Evolutionary conservation across 1,140 invertebrate genomes (phyloP), one percentile per base, ranked within the genome.

Genomic region (Caerostris darwini): DNA sequence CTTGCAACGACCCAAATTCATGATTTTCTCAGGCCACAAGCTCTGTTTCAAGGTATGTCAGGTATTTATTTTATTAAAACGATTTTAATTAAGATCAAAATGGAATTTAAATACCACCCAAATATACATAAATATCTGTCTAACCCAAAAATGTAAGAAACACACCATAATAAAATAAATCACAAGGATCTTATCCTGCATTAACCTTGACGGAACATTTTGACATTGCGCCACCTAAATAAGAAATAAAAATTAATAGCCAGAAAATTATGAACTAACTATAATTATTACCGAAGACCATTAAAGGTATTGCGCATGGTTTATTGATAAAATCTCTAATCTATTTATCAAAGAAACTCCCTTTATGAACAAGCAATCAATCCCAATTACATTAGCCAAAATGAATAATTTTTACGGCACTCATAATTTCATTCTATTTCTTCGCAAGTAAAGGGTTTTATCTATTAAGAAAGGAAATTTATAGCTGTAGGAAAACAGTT

Each of bases 361-460:
- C 71, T 50, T 34, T 64, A 64, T 64, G 12, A 64, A 17, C 61
- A 64, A 64, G 85, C 34, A 87, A 87, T 64, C 57, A 87, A 19
- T 34, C 58, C 19, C 85, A 87, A 77, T 87, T 87, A 59, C 85
- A 34, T 85, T 56, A 56, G 82, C 34, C 19, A 87, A 87, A 59
- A 87, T 61, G 85, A 61, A 58, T 77, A 77, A 77, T 53, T 77
- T 77, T 77, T 53, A 77, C 34, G 53, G 71, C 19, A 50, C 61
- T 53, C 71, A 53, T 50, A 50, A 12, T 77, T 50, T 77, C 53
- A 77, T 77, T 77, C 71, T 77, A 77, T 77, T 77, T 77, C 71
- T 50, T 34, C 71, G 14, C 71, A 77, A 87, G 61, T 87, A 61
- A 87, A 58, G 53, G 34, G 19, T 50, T 19, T 87, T 87, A 87